Evolutionary conservation across 1,140 invertebrate genomes (phyloP), one percentile per base, ranked within the genome.

Genomic region (Lucilia sericata): DNA sequence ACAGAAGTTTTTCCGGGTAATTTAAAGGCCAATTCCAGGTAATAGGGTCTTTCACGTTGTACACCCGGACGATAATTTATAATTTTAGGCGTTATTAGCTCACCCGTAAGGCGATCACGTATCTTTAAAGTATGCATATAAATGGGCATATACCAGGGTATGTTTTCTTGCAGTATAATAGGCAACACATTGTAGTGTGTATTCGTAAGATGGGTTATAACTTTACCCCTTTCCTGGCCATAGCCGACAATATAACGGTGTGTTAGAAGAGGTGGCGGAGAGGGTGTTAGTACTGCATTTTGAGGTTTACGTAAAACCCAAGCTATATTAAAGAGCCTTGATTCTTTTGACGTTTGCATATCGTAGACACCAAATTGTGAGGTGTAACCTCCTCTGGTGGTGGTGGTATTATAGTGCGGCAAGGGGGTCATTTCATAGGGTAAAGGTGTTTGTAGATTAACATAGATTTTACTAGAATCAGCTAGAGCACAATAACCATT

Each of bases 141-240:
- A 84, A 98, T 93, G 75, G 97, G 95, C 12, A 99, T 93, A 92
- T 96, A 99, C 98, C 98, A 99, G 2, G 98, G 98, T 87, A 96
- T 94, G 91, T 96, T 95, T 92, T 97, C 95, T 85, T 96, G 91
- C 76, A 96, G 87, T 76, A 96, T 91, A 83, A 96, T 91, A 87
- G 95, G 93, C 82, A 97, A 91, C 2, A 93, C 86, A 85, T 93
- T 92, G 93, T 94, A 95, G 86, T 96, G 94, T 87, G 94, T 95
- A 87, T 97, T 97, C 70, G 94, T 93, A 34, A 97, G 91, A 89
- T 96, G 95, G 13, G 95, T 96, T 12, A 96, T 95, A 86, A 98
- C 94, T 85, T 96, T 95, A 42, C 98, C 98, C 88, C 94, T 94
- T 91, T 98, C 96, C 92, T 98, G 95, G 1, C 96, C 95, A 92